Base-by-base conservation (phyloP, 2,888 invertebrate genomes). In the Syrphus vitripennis region DNA sequence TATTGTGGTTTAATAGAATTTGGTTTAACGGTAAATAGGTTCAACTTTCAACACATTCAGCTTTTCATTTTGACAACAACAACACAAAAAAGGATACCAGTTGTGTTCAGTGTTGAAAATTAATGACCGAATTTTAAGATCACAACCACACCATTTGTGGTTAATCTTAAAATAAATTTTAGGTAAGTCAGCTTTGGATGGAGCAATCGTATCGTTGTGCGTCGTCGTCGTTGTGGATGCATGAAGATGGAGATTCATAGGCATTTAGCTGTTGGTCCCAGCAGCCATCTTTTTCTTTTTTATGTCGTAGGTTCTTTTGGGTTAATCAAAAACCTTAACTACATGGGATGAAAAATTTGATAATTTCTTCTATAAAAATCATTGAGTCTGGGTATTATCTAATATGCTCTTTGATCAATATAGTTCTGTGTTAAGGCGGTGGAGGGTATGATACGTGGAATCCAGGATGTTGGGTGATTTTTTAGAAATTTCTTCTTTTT, bases 121-220 rank as follows among this genome's bases (percentile, higher is more conserved):
- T 84, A 84, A 84, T 84, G 84, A 84, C 84, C 84, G 84, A 84
- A 84, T 77, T 84, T 84, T 81, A 84, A 80, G 84, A 81, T 81
- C 80, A 76, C 65, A 74, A 70, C 48, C 65, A 53, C 84, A 65
- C 40, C 71, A 50, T 69, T 69, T 76, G 37, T 29, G 48, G 45
- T 76, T 63, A 63, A 72, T 72, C 59, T 76, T 72, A 69, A 81
- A 79, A 83, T 79, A 83, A 79, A 79, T 80, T 74, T 61, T 50
- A 19, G 69, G 53, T 65, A 75, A 65, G 69, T 55, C 74, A 45
- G 48, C 71, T 59, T 50, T 65, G 26, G 57, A 65, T 40, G 55
- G 12, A 7, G 12, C 3, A n/a, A 6, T 4, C 29, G 29, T 29
- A 4, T 21, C 14, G 24, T 26, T 29, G 3, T 14, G 7, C 14